Conservation (phyloP, 1,140 invertebrate genomes). For the Diabrotica virgifera region DNA sequence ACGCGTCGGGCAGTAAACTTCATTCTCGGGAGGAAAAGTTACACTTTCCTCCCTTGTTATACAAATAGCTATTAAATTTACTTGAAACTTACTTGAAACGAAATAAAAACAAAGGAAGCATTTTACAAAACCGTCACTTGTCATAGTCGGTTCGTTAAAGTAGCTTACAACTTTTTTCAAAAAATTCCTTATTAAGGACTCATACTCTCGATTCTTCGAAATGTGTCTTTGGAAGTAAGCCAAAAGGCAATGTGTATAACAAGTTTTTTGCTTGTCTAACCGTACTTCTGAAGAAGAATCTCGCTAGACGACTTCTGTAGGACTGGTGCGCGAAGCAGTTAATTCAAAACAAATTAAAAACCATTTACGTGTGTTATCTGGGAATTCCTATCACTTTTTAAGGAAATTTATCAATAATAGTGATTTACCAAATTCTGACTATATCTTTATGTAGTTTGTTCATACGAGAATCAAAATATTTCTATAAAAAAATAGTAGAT, state of each 20-base stretch:
- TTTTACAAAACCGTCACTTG: not conserved
- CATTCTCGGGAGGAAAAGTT: no score
- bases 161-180: not conserved
- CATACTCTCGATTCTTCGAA: not conserved
- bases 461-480: no score
- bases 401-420: not conserved
- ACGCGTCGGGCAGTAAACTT: no score
- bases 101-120: constrained; percentile 3
- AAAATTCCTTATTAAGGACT: not conserved
- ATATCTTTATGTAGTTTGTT: no score
- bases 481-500: no score
- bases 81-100: constrained; percentile 7
- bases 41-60: no score
- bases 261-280: not conserved
- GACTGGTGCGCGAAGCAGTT: not conserved
- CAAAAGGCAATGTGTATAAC: not conserved
- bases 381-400: not conserved
- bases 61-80: no score
- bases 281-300: not conserved
- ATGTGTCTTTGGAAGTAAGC: not conserved
- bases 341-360: not conserved
- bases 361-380: not conserved
- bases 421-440: no score
- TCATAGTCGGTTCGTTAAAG: not conserved
- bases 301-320: not conserved